phyloP scores from a whole-genome alignment of 2,113 vertebrate genomes.

The Thunnus maccoyii region DNA sequence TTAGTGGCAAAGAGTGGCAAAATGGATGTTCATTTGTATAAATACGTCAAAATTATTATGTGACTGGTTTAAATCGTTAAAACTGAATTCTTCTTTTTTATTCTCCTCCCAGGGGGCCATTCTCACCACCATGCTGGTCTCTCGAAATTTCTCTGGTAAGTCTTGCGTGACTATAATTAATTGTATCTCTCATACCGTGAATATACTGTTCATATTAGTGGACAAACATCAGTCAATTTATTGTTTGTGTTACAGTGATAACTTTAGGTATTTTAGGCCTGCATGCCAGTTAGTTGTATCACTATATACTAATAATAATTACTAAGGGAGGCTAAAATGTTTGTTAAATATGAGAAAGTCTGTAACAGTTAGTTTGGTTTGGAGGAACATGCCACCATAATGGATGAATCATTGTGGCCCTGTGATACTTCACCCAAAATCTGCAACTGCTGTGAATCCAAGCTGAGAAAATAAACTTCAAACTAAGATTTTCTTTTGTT shows the following conservation, averaged over 20 bases:
- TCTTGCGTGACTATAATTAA: neutral
- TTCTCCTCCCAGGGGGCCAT: constrained; percentile 89
- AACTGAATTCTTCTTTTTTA: neutral
- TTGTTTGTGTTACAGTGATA: neutral
- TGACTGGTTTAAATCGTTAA: neutral
- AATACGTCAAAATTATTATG: constrained; percentile 2
- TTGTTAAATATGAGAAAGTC: neutral
- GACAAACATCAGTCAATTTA: neutral
- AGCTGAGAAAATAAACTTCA: no score
- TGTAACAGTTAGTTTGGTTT: neutral
- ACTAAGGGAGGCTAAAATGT: neutral
- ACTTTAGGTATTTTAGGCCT: neutral
- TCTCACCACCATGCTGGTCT: constrained; percentile 97
- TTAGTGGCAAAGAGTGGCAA: no score
- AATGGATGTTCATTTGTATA: neutral
- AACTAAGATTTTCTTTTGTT: no score
- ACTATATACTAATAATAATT: neutral
- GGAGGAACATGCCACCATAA: constrained; percentile 16
- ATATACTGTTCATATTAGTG: neutral
- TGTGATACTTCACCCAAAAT: neutral
- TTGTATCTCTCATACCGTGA: neutral
- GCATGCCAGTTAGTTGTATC: neutral
- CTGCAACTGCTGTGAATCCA: neutral
- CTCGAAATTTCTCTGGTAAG: constrained; percentile 97
- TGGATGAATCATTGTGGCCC: neutral